Evolutionary conservation across 2,797 vertebrate species (phyloP), one percentile per base, ranked within the genome.

Genomic region (Smutsia temminckii): DNA sequence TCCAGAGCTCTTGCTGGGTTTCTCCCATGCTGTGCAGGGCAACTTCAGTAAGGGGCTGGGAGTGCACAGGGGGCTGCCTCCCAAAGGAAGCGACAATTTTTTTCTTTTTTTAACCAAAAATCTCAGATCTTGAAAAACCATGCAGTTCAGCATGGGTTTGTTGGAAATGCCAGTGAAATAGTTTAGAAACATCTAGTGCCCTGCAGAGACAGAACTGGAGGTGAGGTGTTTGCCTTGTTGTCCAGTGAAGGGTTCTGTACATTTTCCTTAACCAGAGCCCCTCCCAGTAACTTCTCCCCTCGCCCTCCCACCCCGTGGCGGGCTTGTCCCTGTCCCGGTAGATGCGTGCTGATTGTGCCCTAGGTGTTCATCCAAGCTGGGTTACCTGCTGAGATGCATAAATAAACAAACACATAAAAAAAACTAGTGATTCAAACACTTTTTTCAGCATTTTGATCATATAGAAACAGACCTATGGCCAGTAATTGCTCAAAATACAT

Each of bases 1-100:
- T 13, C 25, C 49, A 9, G 46, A 23, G 25, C 11, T 1, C 7
- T 0, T 16, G n/a, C n/a, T 18, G 51, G n/a, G 12, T n/a, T 0
- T 18, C 34, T 42, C 34, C 18, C 14, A 1, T 0, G 0, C 25
- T 8, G 18, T 8, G 25, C 1, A 25, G 53, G 32, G 20, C 9
- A 11, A 37, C n/a, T 32, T 63, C 42, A 8, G 46, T 11, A 11
- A 21, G 68, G 8, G 72, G 17, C 71, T 13, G 53, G 34, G 21
- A n/a, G 29, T 16, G 34, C 25, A 12, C 21, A 17, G 16, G 21
- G n/a, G 61, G 32, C 77, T 51, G 7, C 3, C 5, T 53, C 4
- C 17, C 6, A 17, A 42, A 42, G 23, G 63, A 69, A 68, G 61
- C 11, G 1, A 17, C 5, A 49, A 23, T 10, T 68, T 80, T 10